Percentiles rank a stretch among this genome's conserved stretches.
Conservation (phyloP, 2,113 vertebrate species). For the Hydrolagus affinis region DNA sequence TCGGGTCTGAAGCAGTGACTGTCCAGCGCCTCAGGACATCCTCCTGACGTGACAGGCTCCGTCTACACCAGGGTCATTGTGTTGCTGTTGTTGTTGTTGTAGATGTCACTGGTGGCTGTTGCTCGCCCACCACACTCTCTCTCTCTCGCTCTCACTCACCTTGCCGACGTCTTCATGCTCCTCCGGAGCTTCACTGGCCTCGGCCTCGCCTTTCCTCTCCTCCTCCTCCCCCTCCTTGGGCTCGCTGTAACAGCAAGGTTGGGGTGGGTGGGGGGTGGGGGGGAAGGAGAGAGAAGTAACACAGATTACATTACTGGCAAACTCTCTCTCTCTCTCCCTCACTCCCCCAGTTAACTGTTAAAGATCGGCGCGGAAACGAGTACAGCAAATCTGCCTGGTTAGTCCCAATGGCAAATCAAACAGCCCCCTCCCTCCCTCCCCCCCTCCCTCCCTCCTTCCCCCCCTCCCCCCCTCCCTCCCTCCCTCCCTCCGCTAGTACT, state of each 20-base stretch:
- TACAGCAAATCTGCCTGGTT: not conserved
- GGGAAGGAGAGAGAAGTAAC: not conserved
- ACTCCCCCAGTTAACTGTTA: not conserved
- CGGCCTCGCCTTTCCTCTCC: slow-evolving; percentile 51
- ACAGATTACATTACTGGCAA: not conserved
- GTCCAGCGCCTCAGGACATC: too few species aligned
- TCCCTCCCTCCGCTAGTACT: not conserved
- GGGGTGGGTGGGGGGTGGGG: too few species aligned
- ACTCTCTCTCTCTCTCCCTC: too few species aligned
- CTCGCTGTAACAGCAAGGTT: slow-evolving; percentile 39
- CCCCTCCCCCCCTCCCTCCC: not conserved
- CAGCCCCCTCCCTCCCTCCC: not conserved
- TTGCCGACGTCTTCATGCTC: slow-evolving; percentile 35
- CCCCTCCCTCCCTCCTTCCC: too few species aligned
- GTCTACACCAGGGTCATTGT: too few species aligned
- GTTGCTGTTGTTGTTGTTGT: too few species aligned
- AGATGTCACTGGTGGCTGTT: not conserved
- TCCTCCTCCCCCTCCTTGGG: slow-evolving; percentile 50
- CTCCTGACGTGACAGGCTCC: not conserved
- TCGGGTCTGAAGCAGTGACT: too few species aligned
- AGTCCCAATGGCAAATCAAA: not conserved
- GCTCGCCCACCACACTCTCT: not conserved
- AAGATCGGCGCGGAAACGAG: not conserved
- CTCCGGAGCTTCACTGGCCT: slow-evolving; percentile 37
- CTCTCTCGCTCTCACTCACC: not conserved